Percentiles rank a stretch among this genome's conserved stretches.
Evolutionary conservation across 2,888 invertebrate genomes (phyloP).

Genomic region (Zonitis immaculata): DNA sequence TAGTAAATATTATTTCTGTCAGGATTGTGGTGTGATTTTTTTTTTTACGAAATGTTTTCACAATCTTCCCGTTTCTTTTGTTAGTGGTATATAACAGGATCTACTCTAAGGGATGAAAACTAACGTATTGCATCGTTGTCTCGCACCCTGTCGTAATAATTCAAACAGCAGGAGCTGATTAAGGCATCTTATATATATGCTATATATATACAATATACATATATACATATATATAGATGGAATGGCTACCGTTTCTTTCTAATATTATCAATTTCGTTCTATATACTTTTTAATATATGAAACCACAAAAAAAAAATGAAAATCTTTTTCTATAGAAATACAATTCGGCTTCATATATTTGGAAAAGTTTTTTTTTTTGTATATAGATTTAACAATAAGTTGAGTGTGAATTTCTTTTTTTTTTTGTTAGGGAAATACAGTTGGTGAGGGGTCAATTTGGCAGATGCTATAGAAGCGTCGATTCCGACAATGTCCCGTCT

Average conservation of each 20-base stretch:
- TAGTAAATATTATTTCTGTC: neutral
- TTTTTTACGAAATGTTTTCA: neutral
- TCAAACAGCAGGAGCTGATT: constrained; percentile 2
- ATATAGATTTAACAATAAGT: neutral
- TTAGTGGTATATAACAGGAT: neutral
- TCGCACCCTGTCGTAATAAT: constrained; percentile 2
- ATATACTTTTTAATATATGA: neutral
- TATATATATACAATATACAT: no score
- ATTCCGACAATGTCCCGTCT: constrained; percentile 14
- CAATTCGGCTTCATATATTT: no score
- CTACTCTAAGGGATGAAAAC: neutral
- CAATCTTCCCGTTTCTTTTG: neutral
- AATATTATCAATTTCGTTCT: neutral
- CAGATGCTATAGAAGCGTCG: constrained; percentile 22
- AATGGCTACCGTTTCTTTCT: neutral
- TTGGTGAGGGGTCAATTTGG: constrained; percentile 13
- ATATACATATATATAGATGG: no score
- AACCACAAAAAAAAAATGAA: neutral
- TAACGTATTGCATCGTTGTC: constrained; percentile 2
- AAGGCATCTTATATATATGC: neutral
- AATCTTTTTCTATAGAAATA: no score
- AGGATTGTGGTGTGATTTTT: neutral
- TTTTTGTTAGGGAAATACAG: neutral
- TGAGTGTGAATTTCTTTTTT: neutral
- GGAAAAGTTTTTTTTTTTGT: neutral